A percentile compares a stretch with the other conserved stretches of the same genome.
These are phyloP conservation scores for Armadillidium nasatum DNA, from an alignment of 1,140 invertebrate species.

Conservation along the genomic window DNA sequence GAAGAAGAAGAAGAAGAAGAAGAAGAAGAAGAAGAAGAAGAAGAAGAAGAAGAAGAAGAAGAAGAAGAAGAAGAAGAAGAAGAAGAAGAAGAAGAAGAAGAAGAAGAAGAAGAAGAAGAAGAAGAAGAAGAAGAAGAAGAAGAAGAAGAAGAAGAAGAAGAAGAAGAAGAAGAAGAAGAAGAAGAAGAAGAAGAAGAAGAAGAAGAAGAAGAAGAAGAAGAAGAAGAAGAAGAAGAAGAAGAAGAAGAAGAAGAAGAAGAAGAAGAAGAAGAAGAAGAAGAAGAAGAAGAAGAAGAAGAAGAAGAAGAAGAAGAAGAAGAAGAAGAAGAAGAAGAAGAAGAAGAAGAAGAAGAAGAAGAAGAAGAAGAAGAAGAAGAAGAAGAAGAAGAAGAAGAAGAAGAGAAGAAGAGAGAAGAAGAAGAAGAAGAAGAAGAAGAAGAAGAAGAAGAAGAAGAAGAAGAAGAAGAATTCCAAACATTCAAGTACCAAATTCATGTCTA, in stretches of 20 bases:
- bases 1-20: background rate
- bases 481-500: slow-evolving; percentile 1
- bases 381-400: background rate
- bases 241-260: too few species aligned
- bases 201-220: background rate
- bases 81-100: background rate
- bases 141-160: background rate
- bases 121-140: background rate
- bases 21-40: background rate
- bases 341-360: background rate
- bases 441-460: too few species aligned
- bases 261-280: background rate
- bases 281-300: background rate
- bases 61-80: background rate
- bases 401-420: background rate
- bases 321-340: background rate
- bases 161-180: background rate
- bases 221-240: background rate
- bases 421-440: slow-evolving; percentile 7
- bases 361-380: background rate
- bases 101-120: too few species aligned
- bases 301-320: background rate
- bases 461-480: too few species aligned
- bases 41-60: background rate
- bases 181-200: background rate